Evolutionary conservation across 1,140 invertebrate genomes (phyloP).

Genomic region (Danaus plexippus): DNA sequence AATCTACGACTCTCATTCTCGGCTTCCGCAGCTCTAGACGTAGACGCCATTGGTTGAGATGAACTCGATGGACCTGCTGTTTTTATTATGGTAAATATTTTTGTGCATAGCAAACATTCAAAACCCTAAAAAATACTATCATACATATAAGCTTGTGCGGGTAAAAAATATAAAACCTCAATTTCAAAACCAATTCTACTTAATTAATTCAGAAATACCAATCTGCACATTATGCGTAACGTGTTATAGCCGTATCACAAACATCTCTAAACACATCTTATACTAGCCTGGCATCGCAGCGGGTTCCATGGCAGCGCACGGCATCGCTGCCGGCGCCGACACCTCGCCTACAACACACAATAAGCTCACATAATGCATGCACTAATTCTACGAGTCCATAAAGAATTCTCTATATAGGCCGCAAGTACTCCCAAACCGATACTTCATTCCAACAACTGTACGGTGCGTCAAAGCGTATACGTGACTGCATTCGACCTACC

Average conservation of each 20-base stretch:
- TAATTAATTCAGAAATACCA: too few relatives aligned
- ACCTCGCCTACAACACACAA: constrained; percentile 54
- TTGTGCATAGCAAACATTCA: background rate
- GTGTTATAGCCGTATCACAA: constrained; percentile 1
- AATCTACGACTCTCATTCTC: constrained; percentile 65
- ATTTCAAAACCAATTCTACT: too few relatives aligned
- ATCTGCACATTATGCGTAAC: too few relatives aligned
- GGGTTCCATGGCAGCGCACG: constrained; percentile 38
- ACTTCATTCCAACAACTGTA: too few relatives aligned
- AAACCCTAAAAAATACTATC: too few relatives aligned
- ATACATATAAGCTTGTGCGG: too few relatives aligned
- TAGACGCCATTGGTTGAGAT: constrained; percentile 44
- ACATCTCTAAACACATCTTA: constrained; percentile 5
- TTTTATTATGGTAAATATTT: background rate
- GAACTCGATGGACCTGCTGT: constrained; percentile 53
- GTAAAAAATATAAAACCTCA: too few relatives aligned
- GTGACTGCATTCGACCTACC: constrained; percentile 68
- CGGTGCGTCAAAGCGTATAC: too few relatives aligned
- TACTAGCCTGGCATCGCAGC: constrained; percentile 48
- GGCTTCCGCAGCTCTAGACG: constrained; percentile 47
- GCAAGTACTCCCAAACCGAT: too few relatives aligned
- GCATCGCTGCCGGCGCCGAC: constrained; percentile 34
- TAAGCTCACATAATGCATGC: constrained; percentile 12
- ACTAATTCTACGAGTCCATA: background rate
- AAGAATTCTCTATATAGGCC: too few relatives aligned